Conservation (phyloP, 2,113 vertebrate genomes). For the Xiphias gladius region DNA sequence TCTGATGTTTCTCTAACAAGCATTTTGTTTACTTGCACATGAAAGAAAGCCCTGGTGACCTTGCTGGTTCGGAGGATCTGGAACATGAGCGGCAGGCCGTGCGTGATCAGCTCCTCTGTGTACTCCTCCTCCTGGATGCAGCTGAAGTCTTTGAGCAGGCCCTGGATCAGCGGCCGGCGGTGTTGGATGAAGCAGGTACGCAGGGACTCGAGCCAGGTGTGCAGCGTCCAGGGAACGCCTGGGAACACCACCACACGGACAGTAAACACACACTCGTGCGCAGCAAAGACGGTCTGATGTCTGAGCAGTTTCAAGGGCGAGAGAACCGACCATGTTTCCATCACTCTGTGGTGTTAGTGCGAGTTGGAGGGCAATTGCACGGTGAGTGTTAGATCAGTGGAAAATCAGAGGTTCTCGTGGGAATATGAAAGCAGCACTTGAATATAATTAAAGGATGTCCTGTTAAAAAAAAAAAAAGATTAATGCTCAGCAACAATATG, state of each 20-base stretch:
- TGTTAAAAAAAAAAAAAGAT: not conserved
- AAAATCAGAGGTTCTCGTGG: not conserved
- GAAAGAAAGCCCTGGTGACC: constrained; percentile 66
- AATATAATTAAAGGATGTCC: constrained; percentile 23
- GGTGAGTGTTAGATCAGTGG: constrained; percentile 29
- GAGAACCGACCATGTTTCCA: constrained; percentile 77
- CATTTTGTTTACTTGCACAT: constrained; percentile 35
- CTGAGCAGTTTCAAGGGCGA: not conserved
- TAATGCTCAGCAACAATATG: not conserved
- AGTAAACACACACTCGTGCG: constrained; percentile 54
- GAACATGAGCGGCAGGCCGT: constrained; percentile 87
- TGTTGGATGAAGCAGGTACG: constrained; percentile 84
- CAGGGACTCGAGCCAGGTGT: constrained; percentile 88
- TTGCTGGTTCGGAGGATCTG: constrained; percentile 87
- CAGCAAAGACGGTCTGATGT: not conserved
- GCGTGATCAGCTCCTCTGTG: constrained; percentile 87
- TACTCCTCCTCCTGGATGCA: constrained; percentile 87
- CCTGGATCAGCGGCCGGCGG: constrained; percentile 84
- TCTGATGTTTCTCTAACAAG: constrained; percentile 44
- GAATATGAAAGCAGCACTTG: constrained; percentile 25
- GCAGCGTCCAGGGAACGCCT: constrained; percentile 88
- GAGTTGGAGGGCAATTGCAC: constrained; percentile 29
- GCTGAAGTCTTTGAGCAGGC: constrained; percentile 87
- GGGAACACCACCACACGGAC: constrained; percentile 46
- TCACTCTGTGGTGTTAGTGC: constrained; percentile 38